Conservation (phyloP, 2,797 vertebrate species). For the Coccyzus lansbergi region DNA sequence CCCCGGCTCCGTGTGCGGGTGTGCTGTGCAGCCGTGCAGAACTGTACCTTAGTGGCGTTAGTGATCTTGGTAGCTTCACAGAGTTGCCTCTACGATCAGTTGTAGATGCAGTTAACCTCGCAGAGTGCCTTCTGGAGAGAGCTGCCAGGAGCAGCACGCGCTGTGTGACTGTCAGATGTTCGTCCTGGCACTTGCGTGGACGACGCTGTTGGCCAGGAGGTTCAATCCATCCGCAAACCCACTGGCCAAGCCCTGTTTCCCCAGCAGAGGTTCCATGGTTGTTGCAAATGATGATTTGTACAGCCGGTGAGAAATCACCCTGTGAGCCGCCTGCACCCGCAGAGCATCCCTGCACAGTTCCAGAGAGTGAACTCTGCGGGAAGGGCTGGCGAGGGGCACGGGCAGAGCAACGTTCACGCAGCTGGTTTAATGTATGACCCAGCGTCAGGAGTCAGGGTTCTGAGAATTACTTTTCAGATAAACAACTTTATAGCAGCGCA, state of each 20-base stretch:
- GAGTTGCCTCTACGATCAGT: neutral
- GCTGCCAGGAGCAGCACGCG: slow-evolving; percentile 25
- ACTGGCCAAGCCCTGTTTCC: neutral
- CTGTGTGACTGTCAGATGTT: slow-evolving; percentile 57
- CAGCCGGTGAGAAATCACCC: slow-evolving; percentile 48
- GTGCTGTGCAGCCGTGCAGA: neutral
- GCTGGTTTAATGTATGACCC: slow-evolving; percentile 90
- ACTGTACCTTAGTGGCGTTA: neutral
- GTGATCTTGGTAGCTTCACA: neutral
- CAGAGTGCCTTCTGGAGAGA: neutral
- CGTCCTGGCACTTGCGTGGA: slow-evolving; percentile 13
- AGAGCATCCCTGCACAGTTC: slow-evolving; percentile 38
- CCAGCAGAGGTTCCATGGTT: slow-evolving; percentile 16
- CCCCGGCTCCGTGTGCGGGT: neutral
- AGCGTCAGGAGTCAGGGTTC: slow-evolving; percentile 83
- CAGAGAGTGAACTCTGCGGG: slow-evolving; percentile 56
- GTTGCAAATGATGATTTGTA: slow-evolving; percentile 42
- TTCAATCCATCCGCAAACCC: slow-evolving; percentile 5
- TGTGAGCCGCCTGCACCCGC: neutral
- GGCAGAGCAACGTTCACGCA: slow-evolving; percentile 82
- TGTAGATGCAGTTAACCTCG: neutral
- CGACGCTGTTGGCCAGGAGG: slow-evolving; percentile 32
- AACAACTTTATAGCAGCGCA: slow-evolving; percentile 87
- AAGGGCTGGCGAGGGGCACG: neutral
- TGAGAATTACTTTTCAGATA: slow-evolving; percentile 88